These are phyloP conservation scores for Pedicia rivosa DNA, from an alignment of 2,888 invertebrate genomes.

Conservation along the genomic window DNA sequence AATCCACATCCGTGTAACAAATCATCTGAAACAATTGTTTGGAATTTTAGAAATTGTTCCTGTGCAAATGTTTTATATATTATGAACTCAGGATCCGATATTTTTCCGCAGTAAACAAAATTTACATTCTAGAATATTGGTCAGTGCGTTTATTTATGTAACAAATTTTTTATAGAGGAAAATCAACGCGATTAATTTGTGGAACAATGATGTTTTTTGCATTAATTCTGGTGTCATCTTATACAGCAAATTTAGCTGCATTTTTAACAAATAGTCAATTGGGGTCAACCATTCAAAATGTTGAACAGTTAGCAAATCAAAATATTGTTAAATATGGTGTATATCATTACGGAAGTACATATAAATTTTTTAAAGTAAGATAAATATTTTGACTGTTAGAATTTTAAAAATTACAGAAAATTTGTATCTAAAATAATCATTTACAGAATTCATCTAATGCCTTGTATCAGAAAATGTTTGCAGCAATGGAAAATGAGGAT, in stretches of 20 bases:
- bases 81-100: constrained; percentile 87
- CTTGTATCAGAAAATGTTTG: constrained; percentile 78
- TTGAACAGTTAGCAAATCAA: constrained; percentile 83
- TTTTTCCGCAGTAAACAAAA: constrained; percentile 70
- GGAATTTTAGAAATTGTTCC: constrained; percentile 73
- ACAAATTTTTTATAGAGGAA: constrained; percentile 37
- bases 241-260: constrained; percentile 89
- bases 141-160: constrained; percentile 1
- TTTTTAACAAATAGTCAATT: constrained; percentile 81
- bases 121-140: constrained; percentile 11
- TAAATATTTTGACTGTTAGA: too few relatives aligned
- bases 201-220: constrained; percentile 75
- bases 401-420: too few relatives aligned
- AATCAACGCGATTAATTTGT: constrained; percentile 60
- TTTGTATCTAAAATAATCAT: too few relatives aligned
- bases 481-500: constrained; percentile 66
- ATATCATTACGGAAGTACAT: constrained; percentile 75
- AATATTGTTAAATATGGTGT: constrained; percentile 90
- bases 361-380: constrained; percentile 83
- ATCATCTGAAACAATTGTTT: constrained; percentile 73
- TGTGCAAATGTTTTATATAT: constrained; percentile 92
- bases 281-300: constrained; percentile 76
- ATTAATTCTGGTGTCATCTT: constrained; percentile 67
- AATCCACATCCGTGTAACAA: constrained; percentile 85
- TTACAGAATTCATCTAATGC: constrained; percentile 72